A percentile compares a stretch with the other conserved stretches of the same genome.
Evolutionary conservation across 1,140 invertebrate genomes (phyloP).

Genomic region (Gryllus bimaculatus): DNA sequence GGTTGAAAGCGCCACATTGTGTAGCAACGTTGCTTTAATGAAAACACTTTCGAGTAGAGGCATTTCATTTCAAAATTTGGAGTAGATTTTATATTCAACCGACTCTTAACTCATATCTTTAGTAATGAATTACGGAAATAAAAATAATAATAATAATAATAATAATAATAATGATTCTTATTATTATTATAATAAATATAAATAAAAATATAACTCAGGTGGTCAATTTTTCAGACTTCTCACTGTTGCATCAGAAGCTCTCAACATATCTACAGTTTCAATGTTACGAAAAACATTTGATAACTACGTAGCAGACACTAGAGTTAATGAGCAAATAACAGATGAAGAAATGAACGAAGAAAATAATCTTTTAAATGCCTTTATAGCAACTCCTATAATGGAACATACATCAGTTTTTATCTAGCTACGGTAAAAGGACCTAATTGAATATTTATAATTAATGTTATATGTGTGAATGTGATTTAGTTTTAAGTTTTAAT

Average conservation of each 20-base stretch:
- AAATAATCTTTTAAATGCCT: constrained; percentile 60
- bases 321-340: constrained; percentile 67
- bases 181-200: background rate
- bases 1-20: no score
- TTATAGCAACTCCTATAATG: constrained; percentile 65
- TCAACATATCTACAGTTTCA: constrained; percentile 53
- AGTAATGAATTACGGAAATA: no score
- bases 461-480: no score
- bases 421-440: constrained; percentile 48
- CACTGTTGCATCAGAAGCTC: constrained; percentile 44
- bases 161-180: background rate
- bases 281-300: constrained; percentile 58
- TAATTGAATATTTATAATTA: background rate
- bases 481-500: no score
- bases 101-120: no score
- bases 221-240: constrained; percentile 43
- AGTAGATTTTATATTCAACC: no score
- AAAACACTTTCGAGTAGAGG: no score
- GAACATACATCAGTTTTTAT: constrained; percentile 61
- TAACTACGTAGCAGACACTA: constrained; percentile 65
- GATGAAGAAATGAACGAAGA: constrained; percentile 62
- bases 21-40: no score
- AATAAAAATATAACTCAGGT: background rate
- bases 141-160: no score
- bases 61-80: no score